phyloP scores from a whole-genome alignment of 2,888 invertebrate genomes.

The Dendrolimus pini region DNA sequence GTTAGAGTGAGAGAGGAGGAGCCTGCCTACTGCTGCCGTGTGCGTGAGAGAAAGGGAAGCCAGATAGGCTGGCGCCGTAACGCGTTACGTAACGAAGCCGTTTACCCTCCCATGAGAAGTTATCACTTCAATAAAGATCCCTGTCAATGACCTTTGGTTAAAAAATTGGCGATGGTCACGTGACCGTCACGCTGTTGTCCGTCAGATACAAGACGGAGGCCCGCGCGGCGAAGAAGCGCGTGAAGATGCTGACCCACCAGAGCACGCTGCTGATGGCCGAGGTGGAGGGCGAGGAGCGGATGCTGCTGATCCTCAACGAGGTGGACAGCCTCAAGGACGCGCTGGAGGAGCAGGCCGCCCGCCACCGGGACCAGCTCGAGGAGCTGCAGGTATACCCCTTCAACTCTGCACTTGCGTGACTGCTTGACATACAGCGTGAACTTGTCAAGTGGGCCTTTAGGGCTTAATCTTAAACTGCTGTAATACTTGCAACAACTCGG shows the following conservation, averaged over 20 bases:
- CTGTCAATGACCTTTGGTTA: too few species aligned
- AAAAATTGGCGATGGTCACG: too few species aligned
- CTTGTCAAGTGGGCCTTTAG: too few species aligned
- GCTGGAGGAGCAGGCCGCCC: slow-evolving; percentile 77
- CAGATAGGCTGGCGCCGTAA: too few species aligned
- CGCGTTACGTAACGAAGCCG: too few species aligned
- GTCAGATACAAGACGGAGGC: slow-evolving; percentile 71
- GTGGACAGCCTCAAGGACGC: slow-evolving; percentile 78
- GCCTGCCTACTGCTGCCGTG: too few species aligned
- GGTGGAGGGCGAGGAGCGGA: slow-evolving; percentile 71
- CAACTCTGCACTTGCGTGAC: not conserved
- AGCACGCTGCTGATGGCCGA: slow-evolving; percentile 80
- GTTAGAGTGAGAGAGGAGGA: too few species aligned
- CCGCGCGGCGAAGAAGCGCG: slow-evolving; percentile 77
- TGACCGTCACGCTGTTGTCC: not conserved
- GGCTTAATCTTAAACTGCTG: too few species aligned
- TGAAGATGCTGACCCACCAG: slow-evolving; percentile 79
- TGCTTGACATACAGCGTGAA: not conserved
- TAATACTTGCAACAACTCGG: too few species aligned
- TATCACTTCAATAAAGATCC: too few species aligned
- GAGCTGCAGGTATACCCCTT: slow-evolving; percentile 69
- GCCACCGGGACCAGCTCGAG: slow-evolving; percentile 75
- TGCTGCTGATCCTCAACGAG: slow-evolving; percentile 75
- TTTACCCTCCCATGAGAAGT: too few species aligned
- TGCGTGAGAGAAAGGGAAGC: too few species aligned